Conservation (phyloP, 2,797 vertebrate genomes). For the Buceros bicornis region DNA sequence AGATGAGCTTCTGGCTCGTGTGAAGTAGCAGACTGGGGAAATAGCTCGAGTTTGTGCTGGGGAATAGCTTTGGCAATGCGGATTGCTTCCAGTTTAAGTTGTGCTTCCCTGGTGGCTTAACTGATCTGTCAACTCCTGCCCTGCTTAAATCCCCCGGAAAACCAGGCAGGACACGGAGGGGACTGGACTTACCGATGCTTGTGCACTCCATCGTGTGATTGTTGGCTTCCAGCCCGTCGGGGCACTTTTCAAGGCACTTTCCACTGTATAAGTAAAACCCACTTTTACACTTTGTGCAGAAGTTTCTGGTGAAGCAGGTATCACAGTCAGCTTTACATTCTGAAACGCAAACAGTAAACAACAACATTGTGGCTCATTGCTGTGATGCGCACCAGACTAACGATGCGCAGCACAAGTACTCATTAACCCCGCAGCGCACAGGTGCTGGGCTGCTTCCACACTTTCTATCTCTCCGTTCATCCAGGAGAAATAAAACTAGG, state of each 20-base stretch:
- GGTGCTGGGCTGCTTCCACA: neutral
- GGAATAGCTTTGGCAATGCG: neutral
- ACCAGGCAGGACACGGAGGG: fast-evolving
- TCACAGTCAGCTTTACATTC: constrained; percentile 96
- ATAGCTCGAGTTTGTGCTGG: neutral
- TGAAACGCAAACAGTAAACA: constrained; percentile 79
- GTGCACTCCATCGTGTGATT: constrained; percentile 93
- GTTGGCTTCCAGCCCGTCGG: constrained; percentile 91
- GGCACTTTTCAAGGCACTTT: constrained; percentile 93
- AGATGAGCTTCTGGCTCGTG: neutral
- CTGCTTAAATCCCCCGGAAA: neutral
- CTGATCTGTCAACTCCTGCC: neutral
- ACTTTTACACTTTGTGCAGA: constrained; percentile 90
- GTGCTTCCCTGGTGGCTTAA: neutral
- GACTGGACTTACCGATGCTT: constrained; percentile 84
- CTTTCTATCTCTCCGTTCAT: neutral
- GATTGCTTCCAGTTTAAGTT: neutral
- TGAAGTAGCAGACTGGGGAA: neutral
- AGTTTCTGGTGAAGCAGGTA: constrained; percentile 91
- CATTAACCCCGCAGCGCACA: neutral
- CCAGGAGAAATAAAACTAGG: neutral
- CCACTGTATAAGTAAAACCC: constrained; percentile 93
- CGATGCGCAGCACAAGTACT: neutral
- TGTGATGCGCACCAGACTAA: neutral
- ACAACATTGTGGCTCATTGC: neutral